A percentile compares a stretch with the other conserved stretches of the same genome.
phyloP scores from a whole-genome alignment of 2,888 invertebrate species.

The Pyrocoelia pectoralis region DNA sequence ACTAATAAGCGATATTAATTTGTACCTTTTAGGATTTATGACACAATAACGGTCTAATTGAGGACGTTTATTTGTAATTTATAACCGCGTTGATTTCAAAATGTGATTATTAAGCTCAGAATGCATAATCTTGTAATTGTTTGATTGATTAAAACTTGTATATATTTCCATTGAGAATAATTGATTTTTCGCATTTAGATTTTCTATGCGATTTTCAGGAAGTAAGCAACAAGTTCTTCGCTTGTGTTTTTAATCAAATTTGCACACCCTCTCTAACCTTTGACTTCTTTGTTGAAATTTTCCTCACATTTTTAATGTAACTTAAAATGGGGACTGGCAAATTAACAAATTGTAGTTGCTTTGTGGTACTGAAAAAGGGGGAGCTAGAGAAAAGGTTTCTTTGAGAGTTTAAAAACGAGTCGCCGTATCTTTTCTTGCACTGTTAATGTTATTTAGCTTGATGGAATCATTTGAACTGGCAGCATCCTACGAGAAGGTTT shows the following conservation, averaged over 20 bases:
- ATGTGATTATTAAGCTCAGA: constrained; percentile 3
- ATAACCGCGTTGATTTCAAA: not conserved
- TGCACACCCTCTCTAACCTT: not conserved
- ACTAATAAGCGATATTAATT: not conserved
- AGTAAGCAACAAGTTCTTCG: constrained; percentile 18
- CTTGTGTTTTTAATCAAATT: constrained; percentile 11
- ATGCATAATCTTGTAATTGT: not conserved
- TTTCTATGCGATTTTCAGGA: not conserved
- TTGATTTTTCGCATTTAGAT: too few relatives aligned
- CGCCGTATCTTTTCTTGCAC: not conserved
- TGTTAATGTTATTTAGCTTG: not conserved
- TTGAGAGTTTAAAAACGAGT: too few relatives aligned
- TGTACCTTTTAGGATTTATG: not conserved
- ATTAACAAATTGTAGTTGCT: constrained; percentile 5
- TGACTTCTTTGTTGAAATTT: not conserved
- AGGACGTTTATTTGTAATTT: not conserved
- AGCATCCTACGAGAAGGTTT: constrained; percentile 9
- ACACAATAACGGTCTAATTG: not conserved
- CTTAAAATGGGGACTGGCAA: not conserved
- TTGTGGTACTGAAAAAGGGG: not conserved
- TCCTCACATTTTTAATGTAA: not conserved
- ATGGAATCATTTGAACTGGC: constrained; percentile 5
- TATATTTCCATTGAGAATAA: too few relatives aligned
- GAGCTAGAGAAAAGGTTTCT: too few relatives aligned
- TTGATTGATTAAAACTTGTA: not conserved